phyloP scores from a whole-genome alignment of 2,888 invertebrate species.

The Aporophyla nigra region DNA sequence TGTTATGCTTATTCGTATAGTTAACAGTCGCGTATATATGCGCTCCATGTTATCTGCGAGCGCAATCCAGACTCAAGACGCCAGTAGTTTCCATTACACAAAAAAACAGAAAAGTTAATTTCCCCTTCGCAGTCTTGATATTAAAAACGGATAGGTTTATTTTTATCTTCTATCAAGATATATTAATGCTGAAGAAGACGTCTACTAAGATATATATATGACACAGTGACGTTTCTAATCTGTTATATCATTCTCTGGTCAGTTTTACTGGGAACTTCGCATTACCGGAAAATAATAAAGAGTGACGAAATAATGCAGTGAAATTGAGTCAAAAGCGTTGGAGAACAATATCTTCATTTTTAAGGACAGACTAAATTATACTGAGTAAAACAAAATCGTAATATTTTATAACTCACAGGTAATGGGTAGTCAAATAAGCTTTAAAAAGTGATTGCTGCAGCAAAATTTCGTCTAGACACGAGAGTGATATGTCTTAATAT shows the following conservation, averaged over 20 bases:
- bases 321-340: neutral
- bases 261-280: neutral
- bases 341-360: neutral
- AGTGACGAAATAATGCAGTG: neutral
- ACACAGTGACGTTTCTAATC: neutral
- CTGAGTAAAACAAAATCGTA: neutral
- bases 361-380: neutral
- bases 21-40: conserved; percentile 18
- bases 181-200: neutral
- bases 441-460: conserved; percentile 7
- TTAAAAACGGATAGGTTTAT: conserved; percentile 32
- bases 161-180: conserved; percentile 8
- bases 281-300: neutral
- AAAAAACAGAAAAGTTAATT: conserved; percentile 42
- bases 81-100: conserved; percentile 31
- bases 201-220: neutral
- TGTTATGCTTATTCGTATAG: conserved; percentile 38
- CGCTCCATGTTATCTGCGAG: conserved; percentile 27
- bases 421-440: conserved; percentile 25
- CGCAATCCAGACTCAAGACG: conserved; percentile 31
- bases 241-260: neutral
- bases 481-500: conserved; percentile 48
- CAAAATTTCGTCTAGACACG: conserved; percentile 45
- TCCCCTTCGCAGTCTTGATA: conserved; percentile 30
- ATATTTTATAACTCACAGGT: conserved; percentile 9